phyloP scores from a whole-genome alignment of 2,888 invertebrate genomes.

The Terebella lapidaria region DNA sequence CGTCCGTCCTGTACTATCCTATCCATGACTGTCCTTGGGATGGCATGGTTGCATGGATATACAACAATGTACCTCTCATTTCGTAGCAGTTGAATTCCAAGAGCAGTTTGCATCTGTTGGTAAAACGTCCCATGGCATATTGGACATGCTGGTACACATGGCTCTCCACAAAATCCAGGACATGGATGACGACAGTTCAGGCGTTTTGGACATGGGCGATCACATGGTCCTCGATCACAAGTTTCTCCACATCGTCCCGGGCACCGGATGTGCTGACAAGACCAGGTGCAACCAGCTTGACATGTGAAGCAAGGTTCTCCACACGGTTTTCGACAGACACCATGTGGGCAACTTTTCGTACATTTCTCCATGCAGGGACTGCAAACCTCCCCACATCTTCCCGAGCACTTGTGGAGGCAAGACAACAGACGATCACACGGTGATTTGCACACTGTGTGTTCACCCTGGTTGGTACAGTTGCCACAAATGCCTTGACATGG shows the following conservation, averaged over 20 bases:
- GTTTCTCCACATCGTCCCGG: conserved; percentile 43
- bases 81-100: no score
- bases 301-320: conserved; percentile 41
- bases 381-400: conserved; percentile 6
- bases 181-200: conserved; percentile 60
- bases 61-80: neutral
- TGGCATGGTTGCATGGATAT: neutral
- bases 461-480: conserved; percentile 30
- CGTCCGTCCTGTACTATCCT: neutral
- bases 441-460: conserved; percentile 44
- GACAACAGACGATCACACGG: conserved; percentile 29
- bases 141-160: conserved; percentile 63
- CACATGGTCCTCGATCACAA: conserved; percentile 48
- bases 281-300: conserved; percentile 45
- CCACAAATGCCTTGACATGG: neutral
- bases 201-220: conserved; percentile 39
- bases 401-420: conserved; percentile 11
- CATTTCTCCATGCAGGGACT: conserved; percentile 4
- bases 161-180: conserved; percentile 70
- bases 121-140: conserved; percentile 53
- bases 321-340: conserved; percentile 38
- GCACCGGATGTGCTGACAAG: conserved; percentile 44
- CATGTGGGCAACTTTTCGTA: conserved; percentile 3
- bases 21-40: neutral
- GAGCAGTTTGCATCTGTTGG: neutral